Base-by-base conservation (phyloP, 2,797 vertebrate genomes). In the Platalea minor region DNA sequence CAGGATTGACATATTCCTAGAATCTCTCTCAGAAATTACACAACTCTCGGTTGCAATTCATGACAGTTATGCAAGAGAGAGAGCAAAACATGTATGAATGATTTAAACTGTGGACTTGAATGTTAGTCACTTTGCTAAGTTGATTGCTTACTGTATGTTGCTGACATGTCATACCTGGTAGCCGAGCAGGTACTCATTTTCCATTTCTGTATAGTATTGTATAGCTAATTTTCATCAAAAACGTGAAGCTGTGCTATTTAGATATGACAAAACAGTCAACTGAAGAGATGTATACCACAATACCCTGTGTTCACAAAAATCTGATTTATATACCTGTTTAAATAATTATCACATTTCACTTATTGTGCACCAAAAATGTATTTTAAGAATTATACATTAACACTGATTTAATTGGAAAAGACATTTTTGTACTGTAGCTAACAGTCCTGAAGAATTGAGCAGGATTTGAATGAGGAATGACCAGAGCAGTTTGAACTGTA, bases 371-470 rank as follows among this genome's bases (percentile, higher is more conserved):
- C 37, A 74, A 53, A 96, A 82, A 51, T 77, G 11, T 76, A 50
- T 93, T 91, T 94, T 86, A 77, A 60, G 85, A 91, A 45, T 86
- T 85, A 69, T 17, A n/a, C n/a, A 39, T 77, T 85, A 91, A 68
- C 23, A 74, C 1, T 61, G 28, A 76, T 92, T 94, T 93, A 79
- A 91, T 91, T 80, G 77, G 70, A 79, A 74, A 93, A 85, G 51
- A 41, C 31, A 29, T 81, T 94, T 88, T 92, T 80, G 25, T 45
- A 33, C 23, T 73, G n/a, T 65, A 59, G 86, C 46, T 85, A 37
- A 72, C 63, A 60, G 31, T 95, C 89, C 54, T 93, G 78, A 92
- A 89, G 85, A 86, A 85, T 2, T 69, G 45, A 33, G 85, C 85
- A 85, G 65, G 53, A 85, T 83, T 72, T 57, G 65, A 91, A 88